Evolutionary conservation across 2,113 vertebrate species (phyloP).

Genomic region (Clarias macrocephalus): DNA sequence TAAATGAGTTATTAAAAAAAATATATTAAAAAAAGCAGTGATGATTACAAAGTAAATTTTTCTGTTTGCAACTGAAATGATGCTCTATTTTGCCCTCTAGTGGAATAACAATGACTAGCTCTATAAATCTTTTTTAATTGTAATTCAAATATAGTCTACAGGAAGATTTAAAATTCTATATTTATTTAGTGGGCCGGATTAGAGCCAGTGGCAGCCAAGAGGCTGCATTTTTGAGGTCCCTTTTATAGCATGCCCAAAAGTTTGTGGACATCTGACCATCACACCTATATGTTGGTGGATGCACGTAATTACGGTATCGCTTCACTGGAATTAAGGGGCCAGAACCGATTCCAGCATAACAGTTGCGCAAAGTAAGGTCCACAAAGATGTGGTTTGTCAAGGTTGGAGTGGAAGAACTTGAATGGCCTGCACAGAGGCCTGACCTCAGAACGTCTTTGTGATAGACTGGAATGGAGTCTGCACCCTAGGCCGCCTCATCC

Average conservation of each 20-base stretch:
- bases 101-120: not conserved
- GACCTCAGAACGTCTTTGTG: not conserved
- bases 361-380: not conserved
- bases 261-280: not conserved
- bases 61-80: not conserved
- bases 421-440: not conserved
- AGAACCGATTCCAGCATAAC: not conserved
- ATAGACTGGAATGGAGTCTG: not conserved
- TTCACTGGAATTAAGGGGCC: not conserved
- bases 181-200: not conserved
- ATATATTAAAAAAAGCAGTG: not conserved
- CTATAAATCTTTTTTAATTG: not conserved
- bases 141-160: not conserved
- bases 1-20: no score
- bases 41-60: not conserved
- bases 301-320: not conserved
- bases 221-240: not conserved
- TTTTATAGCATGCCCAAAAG: not conserved
- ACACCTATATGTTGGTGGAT: not conserved
- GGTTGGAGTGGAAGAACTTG: not conserved
- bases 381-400: not conserved
- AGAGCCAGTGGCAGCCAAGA: not conserved
- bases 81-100: constrained; percentile 14
- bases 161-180: not conserved
- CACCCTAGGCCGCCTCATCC: not conserved